A percentile compares a stretch with the other conserved stretches of the same genome.
Evolutionary conservation across 1,140 invertebrate species (phyloP).

Genomic region (Drosophila parvula): DNA sequence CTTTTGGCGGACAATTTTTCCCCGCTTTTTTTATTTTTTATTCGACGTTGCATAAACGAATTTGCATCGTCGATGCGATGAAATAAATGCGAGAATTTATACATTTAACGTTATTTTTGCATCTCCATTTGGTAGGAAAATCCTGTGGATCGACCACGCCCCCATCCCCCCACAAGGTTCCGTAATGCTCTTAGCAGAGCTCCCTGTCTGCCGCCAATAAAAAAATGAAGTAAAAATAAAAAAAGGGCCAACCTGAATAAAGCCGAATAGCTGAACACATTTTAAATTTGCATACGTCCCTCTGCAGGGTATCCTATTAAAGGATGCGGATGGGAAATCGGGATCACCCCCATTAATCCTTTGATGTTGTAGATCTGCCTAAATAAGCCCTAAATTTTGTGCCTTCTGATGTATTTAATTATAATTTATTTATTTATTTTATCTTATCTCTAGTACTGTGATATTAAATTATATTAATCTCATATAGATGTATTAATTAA

Average conservation of each 20-base stretch:
- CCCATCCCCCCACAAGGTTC: slow-evolving; percentile 9
- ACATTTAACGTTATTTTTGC: slow-evolving; percentile 48
- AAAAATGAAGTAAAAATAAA: slow-evolving; percentile 12
- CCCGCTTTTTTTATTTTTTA: neutral
- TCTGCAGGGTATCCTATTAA: neutral
- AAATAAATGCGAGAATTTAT: slow-evolving; percentile 67
- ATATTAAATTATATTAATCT: too few relatives aligned
- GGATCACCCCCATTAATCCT: too few relatives aligned
- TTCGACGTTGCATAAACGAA: slow-evolving; percentile 47
- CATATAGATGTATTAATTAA: too few relatives aligned
- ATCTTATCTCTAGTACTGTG: too few relatives aligned
- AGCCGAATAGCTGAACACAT: slow-evolving; percentile 18
- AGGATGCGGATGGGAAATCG: too few relatives aligned
- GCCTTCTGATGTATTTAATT: too few relatives aligned
- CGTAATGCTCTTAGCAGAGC: slow-evolving; percentile 46
- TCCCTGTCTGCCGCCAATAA: slow-evolving; percentile 11
- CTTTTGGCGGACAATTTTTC: neutral
- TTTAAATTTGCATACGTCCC: slow-evolving; percentile 42
- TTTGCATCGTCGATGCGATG: slow-evolving; percentile 56
- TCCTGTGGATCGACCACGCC: slow-evolving; percentile 20
- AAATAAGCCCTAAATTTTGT: too few relatives aligned
- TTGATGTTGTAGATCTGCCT: too few relatives aligned
- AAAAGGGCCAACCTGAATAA: slow-evolving; percentile 2
- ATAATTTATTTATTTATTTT: too few relatives aligned
- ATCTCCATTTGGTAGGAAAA: slow-evolving; percentile 17